These are phyloP conservation scores for Limenitis arthemis DNA, from an alignment of 2,888 invertebrate genomes.

Conservation along the genomic window DNA sequence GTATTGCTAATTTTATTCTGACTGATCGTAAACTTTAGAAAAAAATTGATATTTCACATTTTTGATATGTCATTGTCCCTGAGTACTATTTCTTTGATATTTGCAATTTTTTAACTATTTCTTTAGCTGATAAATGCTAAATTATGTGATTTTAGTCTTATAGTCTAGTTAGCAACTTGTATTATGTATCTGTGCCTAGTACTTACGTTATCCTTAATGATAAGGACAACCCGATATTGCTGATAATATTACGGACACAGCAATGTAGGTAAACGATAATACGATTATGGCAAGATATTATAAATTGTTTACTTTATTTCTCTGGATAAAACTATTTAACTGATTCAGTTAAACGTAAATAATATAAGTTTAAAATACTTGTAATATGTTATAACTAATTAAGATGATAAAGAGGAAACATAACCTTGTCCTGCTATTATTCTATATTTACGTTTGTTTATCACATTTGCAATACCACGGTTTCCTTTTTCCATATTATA, in stretches of 20 bases:
- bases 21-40: constrained; percentile 21
- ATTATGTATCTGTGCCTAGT: constrained; percentile 5
- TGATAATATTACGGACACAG: constrained; percentile 19
- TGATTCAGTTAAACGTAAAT: neutral
- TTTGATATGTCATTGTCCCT: constrained; percentile 2
- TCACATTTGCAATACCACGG: constrained; percentile 25
- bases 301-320: constrained; percentile 4
- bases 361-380: neutral
- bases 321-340: neutral
- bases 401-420: neutral
- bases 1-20: constrained; percentile 19
- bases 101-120: too few relatives aligned
- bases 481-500: constrained; percentile 36
- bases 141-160: neutral
- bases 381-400: neutral
- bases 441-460: neutral
- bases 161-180: neutral
- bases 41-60: neutral
- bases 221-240: constrained; percentile 17
- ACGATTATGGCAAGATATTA: neutral
- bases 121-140: neutral
- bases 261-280: constrained; percentile 23
- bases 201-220: constrained; percentile 18
- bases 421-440: constrained; percentile 11
- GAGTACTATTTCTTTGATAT: too few relatives aligned